These are phyloP conservation scores for Poecilia latipinna DNA, from an alignment of 2,113 vertebrate genomes.

Conservation along the genomic window DNA sequence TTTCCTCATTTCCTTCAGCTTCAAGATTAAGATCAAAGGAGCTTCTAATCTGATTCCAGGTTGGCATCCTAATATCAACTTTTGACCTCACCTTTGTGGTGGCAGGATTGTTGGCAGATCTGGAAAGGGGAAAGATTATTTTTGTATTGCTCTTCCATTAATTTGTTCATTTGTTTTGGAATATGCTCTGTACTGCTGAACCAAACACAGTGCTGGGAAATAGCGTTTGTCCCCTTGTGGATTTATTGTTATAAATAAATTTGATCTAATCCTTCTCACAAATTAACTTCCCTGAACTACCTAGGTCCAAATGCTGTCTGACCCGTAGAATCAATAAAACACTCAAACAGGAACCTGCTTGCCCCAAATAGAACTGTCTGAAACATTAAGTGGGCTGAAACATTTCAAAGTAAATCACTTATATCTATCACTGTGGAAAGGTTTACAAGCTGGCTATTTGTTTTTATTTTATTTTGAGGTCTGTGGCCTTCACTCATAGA, in stretches of 20 bases:
- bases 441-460: no score
- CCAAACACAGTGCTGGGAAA: background rate
- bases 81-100: constrained; percentile 22
- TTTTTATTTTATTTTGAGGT: no score
- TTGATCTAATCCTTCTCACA: no score
- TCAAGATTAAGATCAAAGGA: constrained; percentile 69
- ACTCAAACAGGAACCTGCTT: background rate
- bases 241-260: no score
- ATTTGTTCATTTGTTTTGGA: background rate
- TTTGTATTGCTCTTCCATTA: background rate
- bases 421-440: no score
- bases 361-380: no score
- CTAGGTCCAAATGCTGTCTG: background rate
- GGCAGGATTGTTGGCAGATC: background rate
- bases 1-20: constrained; percentile 62
- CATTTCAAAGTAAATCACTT: no score
- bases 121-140: background rate
- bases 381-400: background rate
- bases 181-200: background rate
- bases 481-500: no score
- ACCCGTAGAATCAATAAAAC: background rate
- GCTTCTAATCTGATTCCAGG: constrained; percentile 61
- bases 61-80: constrained; percentile 50
- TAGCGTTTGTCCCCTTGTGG: no score
- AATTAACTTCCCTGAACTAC: no score